Evolutionary conservation across 2,113 vertebrate species (phyloP).

Genomic region (Pimephales promelas): DNA sequence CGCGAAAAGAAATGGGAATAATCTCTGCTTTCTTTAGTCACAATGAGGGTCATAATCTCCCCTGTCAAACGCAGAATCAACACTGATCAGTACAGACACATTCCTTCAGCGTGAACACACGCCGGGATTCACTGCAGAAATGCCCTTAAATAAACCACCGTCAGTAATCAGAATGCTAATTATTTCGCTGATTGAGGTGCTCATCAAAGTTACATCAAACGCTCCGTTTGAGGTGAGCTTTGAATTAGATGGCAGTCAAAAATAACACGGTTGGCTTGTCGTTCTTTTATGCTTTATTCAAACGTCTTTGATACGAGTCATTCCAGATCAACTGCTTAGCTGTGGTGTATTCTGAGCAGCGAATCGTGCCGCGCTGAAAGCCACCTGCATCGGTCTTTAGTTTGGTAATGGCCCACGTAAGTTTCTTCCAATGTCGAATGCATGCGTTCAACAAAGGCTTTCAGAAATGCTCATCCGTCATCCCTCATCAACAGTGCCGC

Average conservation of each 20-base stretch:
- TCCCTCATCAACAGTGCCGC: not conserved
- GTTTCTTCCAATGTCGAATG: not conserved
- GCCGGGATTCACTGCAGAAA: not conserved
- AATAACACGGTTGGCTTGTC: not conserved
- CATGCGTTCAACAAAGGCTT: conserved; percentile 4
- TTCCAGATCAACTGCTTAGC: not conserved
- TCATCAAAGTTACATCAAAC: conserved; percentile 18
- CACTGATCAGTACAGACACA: conserved; percentile 26
- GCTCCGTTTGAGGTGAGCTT: not conserved
- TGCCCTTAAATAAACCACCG: not conserved
- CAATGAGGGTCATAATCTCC: conserved; percentile 26
- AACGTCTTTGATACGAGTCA: not conserved
- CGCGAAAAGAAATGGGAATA: conserved; percentile 27
- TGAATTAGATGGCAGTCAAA: not conserved
- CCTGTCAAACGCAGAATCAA: conserved; percentile 49
- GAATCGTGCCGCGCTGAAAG: not conserved
- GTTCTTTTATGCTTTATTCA: not conserved
- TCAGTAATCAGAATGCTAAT: not conserved
- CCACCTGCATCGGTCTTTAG: not conserved
- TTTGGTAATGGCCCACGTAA: not conserved
- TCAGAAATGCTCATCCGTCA: conserved; percentile 22
- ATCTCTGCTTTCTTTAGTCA: conserved; percentile 45
- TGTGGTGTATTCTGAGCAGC: not conserved
- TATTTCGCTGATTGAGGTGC: not conserved
- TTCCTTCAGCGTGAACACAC: conserved; percentile 30